These are phyloP conservation scores for Neofelis nebulosa DNA, from an alignment of 2,113 vertebrate species.

Conservation along the genomic window DNA sequence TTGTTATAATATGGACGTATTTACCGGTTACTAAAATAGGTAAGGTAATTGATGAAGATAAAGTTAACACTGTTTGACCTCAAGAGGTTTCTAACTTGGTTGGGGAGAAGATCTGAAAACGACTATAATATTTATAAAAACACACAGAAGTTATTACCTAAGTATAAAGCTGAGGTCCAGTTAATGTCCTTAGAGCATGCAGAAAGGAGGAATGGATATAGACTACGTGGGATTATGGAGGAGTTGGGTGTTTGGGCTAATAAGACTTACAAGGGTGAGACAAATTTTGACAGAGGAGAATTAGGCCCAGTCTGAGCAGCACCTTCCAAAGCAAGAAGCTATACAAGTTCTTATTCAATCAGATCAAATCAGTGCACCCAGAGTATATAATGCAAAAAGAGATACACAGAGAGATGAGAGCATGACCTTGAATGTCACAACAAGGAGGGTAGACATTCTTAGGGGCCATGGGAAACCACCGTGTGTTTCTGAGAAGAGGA, in stretches of 20 bases:
- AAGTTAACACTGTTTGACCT: background rate
- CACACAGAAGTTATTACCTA: background rate
- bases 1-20: background rate
- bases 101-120: background rate
- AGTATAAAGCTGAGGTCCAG: background rate
- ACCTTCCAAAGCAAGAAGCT: background rate
- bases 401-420: background rate
- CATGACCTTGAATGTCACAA: background rate
- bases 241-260: background rate
- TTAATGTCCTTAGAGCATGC: background rate
- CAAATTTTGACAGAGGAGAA: background rate
- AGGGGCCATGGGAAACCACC: background rate
- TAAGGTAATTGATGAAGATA: background rate
- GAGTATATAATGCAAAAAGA: background rate
- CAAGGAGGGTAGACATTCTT: background rate
- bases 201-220: background rate
- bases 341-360: background rate
- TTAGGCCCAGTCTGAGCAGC: background rate
- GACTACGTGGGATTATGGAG: background rate
- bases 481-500: background rate
- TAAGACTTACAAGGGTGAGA: background rate
- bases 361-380: background rate
- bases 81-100: background rate
- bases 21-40: background rate
- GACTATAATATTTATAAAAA: background rate